A percentile compares a stretch with the other conserved stretches of the same genome.
Conservation (phyloP, 2,797 vertebrate species). For the Sphaeramia orbicularis region DNA sequence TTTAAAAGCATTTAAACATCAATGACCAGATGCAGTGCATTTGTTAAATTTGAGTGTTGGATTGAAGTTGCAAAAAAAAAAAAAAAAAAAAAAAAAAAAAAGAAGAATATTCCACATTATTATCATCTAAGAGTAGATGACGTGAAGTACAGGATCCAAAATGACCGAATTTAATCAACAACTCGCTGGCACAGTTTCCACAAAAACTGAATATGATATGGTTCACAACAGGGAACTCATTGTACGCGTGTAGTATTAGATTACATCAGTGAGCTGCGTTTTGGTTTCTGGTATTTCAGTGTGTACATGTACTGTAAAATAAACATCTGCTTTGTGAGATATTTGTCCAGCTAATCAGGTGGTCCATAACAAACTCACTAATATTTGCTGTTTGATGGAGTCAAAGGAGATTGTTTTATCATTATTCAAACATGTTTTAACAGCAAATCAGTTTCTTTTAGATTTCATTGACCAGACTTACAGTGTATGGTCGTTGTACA, state of each 20-base stretch:
- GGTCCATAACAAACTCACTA: not conserved
- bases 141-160: conserved; percentile 4
- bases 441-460: not conserved
- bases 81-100: not conserved
- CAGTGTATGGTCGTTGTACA: not conserved
- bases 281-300: conserved; percentile 28
- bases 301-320: conserved; percentile 14
- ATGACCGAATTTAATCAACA: conserved; percentile 36
- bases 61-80: not conserved
- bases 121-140: not conserved
- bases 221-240: conserved; percentile 19
- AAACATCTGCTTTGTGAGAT: conserved; percentile 11
- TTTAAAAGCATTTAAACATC: conserved; percentile 7
- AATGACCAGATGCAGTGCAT: conserved; percentile 8
- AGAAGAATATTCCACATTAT: not conserved
- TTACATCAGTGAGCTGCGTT: conserved; percentile 33
- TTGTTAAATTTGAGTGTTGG: not conserved
- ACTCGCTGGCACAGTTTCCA: conserved; percentile 43
- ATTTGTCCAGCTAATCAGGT: not conserved
- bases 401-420: not conserved
- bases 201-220: conserved; percentile 53
- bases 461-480: too few species aligned
- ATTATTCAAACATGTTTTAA: conserved; percentile 7
- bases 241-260: conserved; percentile 29
- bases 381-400: conserved; percentile 2